phyloP scores from a whole-genome alignment of 2,888 invertebrate genomes.

The Glaucopsyche alexis region DNA sequence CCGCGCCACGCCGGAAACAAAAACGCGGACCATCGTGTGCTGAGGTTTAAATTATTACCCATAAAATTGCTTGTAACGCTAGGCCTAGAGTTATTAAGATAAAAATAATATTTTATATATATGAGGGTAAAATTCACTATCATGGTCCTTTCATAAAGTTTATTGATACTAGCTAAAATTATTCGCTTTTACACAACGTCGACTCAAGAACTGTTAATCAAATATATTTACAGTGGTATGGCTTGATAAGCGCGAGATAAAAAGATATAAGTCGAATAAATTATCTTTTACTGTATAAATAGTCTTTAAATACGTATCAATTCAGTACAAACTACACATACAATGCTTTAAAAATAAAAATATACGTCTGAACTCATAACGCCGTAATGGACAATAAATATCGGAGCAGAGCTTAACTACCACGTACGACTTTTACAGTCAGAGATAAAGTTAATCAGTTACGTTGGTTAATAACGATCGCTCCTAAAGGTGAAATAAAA shows the following conservation, averaged over 20 bases:
- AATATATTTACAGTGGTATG: background rate
- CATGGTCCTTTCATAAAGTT: background rate
- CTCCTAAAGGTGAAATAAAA: constrained; percentile 28
- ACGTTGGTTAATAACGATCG: constrained; percentile 34
- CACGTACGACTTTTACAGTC: constrained; percentile 20
- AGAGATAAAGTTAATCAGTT: constrained; percentile 20
- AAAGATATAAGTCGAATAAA: too few relatives aligned
- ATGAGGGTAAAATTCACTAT: background rate
- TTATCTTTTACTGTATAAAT: background rate
- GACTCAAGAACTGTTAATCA: background rate
- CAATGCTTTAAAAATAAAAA: constrained; percentile 14
- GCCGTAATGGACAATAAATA: constrained; percentile 24
- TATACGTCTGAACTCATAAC: constrained; percentile 15
- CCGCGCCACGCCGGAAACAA: constrained; percentile 36
- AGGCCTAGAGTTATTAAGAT: background rate
- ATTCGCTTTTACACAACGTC: background rate
- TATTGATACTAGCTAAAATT: background rate
- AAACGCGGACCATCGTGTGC: constrained; percentile 38
- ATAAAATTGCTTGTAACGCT: constrained; percentile 1
- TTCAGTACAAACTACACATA: background rate
- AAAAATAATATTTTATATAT: background rate
- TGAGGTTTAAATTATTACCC: constrained; percentile 28
- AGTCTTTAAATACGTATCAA: background rate
- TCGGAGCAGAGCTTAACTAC: constrained; percentile 12
- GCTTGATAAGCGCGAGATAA: too few relatives aligned